Base-by-base conservation (phyloP, 2,797 vertebrate species). In the Remorina albescens region DNA sequence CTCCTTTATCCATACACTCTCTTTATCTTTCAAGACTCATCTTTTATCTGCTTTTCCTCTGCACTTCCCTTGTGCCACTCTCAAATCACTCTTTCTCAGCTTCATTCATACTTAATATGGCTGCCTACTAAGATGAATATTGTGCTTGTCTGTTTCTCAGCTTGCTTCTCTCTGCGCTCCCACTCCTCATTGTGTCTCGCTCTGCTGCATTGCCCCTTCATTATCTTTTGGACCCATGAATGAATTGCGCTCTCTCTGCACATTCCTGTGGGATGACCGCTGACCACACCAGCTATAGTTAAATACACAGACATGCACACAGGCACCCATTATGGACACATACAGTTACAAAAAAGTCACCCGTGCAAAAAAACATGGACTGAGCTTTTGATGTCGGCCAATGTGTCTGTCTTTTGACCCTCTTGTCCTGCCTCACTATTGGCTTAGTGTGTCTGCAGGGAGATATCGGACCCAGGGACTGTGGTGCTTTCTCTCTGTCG, bases 251-350 rank as follows among this genome's bases (percentile, higher is more conserved):
- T 79, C 85, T 76, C 67, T 34, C 81, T 86, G 91, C 91, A 92
- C 89, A 92, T 91, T 92, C 91, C 89, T 92, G 83, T 46, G 74
- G 87, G 87, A 85, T 89, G 89, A 90, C 84, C 83, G 21, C 86
- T 86, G 88, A 87, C 84, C 79, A 86, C 70, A 42, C 60, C 78
- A 65, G 74, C 82, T 74, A 81, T 81, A 66, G 81, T 79, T 71
- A 79, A 83, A 89, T 34, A 81, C 71, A 80, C 86, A 81, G 76
- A 65, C 39, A 69, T 66, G 67, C 28, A 65, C 67, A 72, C 12
- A 50, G 4, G 47, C 47, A 53, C 37, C 61, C 61, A 68, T 57
- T 46, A 78, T 55, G 60, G 55, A 60, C 75, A 68, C 32, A 44
- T n/a, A 44, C 50, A 25, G 39, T n/a, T 54, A 76, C 66, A 69